These are phyloP conservation scores for Aplocera efformata DNA, from an alignment of 2,888 invertebrate species.

Conservation along the genomic window DNA sequence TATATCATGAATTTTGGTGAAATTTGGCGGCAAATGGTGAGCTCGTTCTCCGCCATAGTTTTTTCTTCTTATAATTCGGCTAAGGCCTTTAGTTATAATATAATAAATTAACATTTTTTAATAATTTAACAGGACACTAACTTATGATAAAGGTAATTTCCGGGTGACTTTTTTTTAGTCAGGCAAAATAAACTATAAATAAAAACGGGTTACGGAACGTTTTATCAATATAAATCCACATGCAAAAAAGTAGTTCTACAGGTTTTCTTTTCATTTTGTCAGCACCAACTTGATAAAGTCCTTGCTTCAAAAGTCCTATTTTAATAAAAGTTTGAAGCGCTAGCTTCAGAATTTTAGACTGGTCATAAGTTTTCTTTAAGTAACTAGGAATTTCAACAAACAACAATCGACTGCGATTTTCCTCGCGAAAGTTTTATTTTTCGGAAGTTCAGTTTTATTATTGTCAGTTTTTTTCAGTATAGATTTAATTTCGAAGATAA, in stretches of 20 bases:
- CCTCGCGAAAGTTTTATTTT: conserved; percentile 18
- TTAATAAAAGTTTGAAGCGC: conserved; percentile 23
- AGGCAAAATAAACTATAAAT: too few species aligned
- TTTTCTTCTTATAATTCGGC: too few species aligned
- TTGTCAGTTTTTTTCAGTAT: not conserved
- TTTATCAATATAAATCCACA: conserved; percentile 7
- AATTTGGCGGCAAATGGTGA: too few species aligned
- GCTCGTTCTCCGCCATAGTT: too few species aligned
- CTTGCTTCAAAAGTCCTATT: conserved; percentile 20
- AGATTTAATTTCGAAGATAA: too few species aligned
- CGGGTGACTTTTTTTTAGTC: too few species aligned
- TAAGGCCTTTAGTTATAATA: too few species aligned
- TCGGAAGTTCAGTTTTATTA: conserved; percentile 1
- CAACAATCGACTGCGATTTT: conserved; percentile 24
- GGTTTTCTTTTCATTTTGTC: conserved; percentile 14
- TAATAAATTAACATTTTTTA: too few species aligned
- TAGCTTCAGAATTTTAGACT: conserved; percentile 22
- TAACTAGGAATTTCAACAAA: conserved; percentile 24
- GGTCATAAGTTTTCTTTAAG: conserved; percentile 25
- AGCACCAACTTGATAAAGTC: conserved; percentile 19
- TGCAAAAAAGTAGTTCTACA: conserved; percentile 4
- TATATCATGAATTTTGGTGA: too few species aligned
- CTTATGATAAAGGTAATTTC: too few species aligned
- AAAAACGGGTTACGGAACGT: conserved; percentile 1
- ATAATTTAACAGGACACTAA: too few species aligned